phyloP scores from a whole-genome alignment of 2,888 invertebrate genomes.

The Ectemnius continuus region DNA sequence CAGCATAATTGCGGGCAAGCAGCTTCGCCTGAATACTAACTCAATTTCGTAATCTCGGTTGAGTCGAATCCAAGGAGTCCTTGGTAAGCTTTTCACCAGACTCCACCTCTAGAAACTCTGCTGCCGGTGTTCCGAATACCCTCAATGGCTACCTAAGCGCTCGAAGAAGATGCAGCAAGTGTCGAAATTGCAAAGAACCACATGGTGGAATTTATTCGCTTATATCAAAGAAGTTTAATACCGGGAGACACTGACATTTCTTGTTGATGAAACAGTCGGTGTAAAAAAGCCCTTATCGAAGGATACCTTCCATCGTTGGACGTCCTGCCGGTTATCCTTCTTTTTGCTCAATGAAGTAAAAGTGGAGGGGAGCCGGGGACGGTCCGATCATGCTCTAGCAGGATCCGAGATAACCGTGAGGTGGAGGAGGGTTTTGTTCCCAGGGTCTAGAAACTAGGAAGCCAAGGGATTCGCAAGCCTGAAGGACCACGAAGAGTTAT shows the following conservation, averaged over 20 bases:
- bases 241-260: not conserved
- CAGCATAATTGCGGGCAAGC: conserved; percentile 22
- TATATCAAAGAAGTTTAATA: not conserved
- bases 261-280: not conserved
- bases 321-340: conserved; percentile 6
- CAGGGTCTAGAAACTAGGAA: conserved; percentile 48
- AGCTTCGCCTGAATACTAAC: conserved; percentile 18
- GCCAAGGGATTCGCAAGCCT: conserved; percentile 53
- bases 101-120: not conserved
- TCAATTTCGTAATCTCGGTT: conserved; percentile 9
- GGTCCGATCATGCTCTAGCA: conserved; percentile 51
- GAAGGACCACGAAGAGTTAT: conserved; percentile 69
- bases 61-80: not conserved
- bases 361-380: conserved; percentile 38
- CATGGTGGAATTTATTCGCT: too few species aligned
- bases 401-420: conserved; percentile 56
- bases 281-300: conserved; percentile 40
- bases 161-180: too few species aligned
- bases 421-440: conserved; percentile 38
- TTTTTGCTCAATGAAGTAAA: conserved; percentile 31
- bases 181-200: too few species aligned
- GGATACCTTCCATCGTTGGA: conserved; percentile 53
- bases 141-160: too few species aligned
- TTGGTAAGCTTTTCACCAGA: not conserved
- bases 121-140: too few species aligned